Conservation (phyloP, 2,797 vertebrate genomes). For the Anableps anableps region DNA sequence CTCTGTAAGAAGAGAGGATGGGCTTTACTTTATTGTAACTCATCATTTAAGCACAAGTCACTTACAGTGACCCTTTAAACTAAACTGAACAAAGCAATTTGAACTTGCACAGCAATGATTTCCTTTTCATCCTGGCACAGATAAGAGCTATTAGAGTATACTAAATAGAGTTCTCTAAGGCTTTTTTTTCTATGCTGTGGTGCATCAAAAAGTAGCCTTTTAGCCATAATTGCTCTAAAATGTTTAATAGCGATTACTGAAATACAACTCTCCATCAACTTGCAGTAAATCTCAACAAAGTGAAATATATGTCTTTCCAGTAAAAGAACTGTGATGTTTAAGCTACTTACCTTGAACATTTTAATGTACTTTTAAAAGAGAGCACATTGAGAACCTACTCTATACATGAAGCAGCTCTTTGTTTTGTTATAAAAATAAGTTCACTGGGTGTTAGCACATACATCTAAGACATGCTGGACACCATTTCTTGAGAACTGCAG, state of each 20-base stretch:
- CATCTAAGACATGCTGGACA: neutral
- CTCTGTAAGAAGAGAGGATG: neutral
- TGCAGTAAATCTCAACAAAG: neutral
- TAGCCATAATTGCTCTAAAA: slow-evolving; percentile 11
- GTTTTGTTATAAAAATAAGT: neutral
- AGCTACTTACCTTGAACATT: neutral
- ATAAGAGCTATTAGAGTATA: neutral
- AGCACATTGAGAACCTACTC: neutral
- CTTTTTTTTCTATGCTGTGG: neutral
- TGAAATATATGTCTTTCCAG: too few species aligned
- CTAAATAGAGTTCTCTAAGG: neutral
- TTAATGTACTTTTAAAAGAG: neutral
- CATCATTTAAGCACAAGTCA: neutral
- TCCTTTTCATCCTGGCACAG: neutral
- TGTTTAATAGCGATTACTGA: slow-evolving; percentile 4
- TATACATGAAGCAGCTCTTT: neutral
- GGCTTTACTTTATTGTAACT: neutral
- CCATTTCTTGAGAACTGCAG: too few species aligned
- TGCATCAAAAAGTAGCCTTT: neutral
- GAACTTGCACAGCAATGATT: neutral
- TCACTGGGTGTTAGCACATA: neutral
- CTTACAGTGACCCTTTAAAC: neutral
- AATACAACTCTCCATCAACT: slow-evolving; percentile 4
- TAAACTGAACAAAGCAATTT: slow-evolving; percentile 2
- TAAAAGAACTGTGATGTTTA: neutral